Conservation (phyloP, 2,113 vertebrate species). For the Heteronetta atricapilla region DNA sequence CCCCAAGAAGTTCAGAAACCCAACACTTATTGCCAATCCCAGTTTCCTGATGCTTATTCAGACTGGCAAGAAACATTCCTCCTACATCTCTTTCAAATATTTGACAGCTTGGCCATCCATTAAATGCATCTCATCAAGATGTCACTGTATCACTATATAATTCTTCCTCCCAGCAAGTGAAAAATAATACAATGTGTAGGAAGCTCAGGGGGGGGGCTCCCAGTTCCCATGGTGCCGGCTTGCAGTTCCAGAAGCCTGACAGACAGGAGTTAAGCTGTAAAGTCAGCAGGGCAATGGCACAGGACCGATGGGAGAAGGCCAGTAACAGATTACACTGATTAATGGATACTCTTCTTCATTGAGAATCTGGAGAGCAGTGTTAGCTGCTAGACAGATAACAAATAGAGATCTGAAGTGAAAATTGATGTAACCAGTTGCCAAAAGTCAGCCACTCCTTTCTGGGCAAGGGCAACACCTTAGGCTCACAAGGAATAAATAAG, state of each 20-base stretch:
- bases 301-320: background rate
- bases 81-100: background rate
- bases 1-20: background rate
- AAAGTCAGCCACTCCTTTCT: background rate
- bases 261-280: background rate
- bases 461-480: background rate
- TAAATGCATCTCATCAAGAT: background rate
- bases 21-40: background rate
- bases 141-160: background rate
- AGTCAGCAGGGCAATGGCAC: background rate
- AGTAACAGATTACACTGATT: background rate
- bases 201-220: background rate
- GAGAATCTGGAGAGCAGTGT: background rate
- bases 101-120: constrained; percentile 32
- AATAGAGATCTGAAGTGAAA: background rate
- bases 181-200: background rate
- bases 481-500: background rate
- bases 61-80: constrained; percentile 24
- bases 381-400: background rate
- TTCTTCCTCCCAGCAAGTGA: constrained; percentile 11
- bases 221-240: background rate
- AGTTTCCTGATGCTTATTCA: constrained; percentile 6
- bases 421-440: background rate
- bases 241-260: background rate
- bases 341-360: background rate